Conservation (phyloP, 2,888 invertebrate species). For the Nomada lathburiana region DNA sequence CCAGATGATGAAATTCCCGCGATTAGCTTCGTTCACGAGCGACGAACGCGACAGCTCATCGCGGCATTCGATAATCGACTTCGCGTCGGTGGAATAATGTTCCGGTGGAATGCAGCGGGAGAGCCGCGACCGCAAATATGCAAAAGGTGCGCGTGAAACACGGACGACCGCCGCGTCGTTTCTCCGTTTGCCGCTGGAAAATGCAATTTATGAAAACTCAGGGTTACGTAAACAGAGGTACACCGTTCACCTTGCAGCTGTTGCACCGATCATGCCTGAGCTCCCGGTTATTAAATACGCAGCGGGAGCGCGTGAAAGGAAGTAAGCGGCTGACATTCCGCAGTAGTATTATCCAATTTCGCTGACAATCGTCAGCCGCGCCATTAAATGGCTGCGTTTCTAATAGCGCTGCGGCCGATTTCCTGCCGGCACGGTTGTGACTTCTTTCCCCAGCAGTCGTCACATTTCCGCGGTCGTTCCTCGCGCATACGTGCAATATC, state of each 20-base stretch:
- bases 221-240: too few species aligned
- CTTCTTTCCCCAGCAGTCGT: neutral
- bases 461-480: too few species aligned
- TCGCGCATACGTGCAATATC: neutral
- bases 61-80: constrained; percentile 33
- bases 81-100: neutral
- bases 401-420: constrained; percentile 46
- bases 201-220: too few species aligned
- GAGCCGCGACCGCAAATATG: neutral
- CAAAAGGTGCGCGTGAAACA: neutral
- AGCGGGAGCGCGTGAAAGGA: constrained; percentile 19
- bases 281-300: neutral
- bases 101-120: neutral
- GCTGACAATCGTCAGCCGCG: constrained; percentile 42
- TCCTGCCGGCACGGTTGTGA: constrained; percentile 22
- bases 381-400: constrained; percentile 42
- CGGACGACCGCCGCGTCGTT: neutral
- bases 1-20: constrained; percentile 27
- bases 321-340: constrained; percentile 38
- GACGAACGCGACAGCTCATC: neutral
- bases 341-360: constrained; percentile 63
- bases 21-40: constrained; percentile 2
- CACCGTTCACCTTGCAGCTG: neutral
- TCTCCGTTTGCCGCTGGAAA: too few species aligned
- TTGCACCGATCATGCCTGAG: neutral